Conservation (phyloP, 1,140 invertebrate genomes). For the Sogatella furcifera region DNA sequence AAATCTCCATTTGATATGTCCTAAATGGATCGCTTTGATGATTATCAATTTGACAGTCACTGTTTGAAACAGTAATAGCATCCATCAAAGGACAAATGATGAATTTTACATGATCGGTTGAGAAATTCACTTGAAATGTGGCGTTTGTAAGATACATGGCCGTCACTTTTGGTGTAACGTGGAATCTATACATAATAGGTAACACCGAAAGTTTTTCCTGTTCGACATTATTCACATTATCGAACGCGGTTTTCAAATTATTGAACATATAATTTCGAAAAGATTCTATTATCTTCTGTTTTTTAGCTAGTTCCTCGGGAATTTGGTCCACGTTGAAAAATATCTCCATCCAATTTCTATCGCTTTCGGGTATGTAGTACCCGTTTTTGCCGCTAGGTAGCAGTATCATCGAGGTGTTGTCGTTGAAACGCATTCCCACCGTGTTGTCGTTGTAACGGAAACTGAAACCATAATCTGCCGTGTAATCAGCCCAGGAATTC, state of each 20-base stretch:
- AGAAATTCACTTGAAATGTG: conserved; percentile 13
- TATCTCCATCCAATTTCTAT: neutral
- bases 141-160: conserved; percentile 10
- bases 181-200: neutral
- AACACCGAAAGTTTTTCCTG: neutral
- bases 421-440: conserved; percentile 59
- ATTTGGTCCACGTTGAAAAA: neutral
- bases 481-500: conserved; percentile 56
- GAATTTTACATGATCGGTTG: conserved; percentile 8
- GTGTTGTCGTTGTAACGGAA: conserved; percentile 58
- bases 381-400: neutral
- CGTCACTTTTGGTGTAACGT: neutral
- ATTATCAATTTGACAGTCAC: neutral
- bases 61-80: conserved; percentile 11
- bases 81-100: conserved; percentile 8
- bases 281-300: neutral
- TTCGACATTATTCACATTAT: neutral
- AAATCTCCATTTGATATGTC: conserved; percentile 2
- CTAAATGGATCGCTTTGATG: neutral
- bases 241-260: neutral
- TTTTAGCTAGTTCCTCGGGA: neutral
- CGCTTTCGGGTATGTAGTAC: neutral
- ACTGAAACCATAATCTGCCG: conserved; percentile 61
- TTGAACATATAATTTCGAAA: conserved; percentile 3
- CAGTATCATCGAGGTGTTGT: conserved; percentile 43